Evolutionary conservation across 2,113 vertebrate genomes (phyloP).

Genomic region (Tupaia chinensis): DNA sequence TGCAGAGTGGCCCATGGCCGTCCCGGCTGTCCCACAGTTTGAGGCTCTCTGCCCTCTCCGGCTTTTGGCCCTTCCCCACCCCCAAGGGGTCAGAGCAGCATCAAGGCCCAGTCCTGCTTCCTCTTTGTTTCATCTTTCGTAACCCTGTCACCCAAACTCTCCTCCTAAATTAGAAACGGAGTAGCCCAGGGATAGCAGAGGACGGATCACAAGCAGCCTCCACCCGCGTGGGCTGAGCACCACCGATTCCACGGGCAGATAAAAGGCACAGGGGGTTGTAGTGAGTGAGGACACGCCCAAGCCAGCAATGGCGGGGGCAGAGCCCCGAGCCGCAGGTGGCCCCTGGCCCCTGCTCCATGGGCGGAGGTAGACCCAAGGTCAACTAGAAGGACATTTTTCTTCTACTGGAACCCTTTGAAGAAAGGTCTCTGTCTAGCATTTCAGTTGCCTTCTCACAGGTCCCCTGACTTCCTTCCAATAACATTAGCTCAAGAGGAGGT

Average conservation of each 20-base stretch:
- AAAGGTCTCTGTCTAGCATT: rapidly evolving
- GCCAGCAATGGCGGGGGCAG: rapidly evolving
- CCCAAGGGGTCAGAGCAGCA: not conserved
- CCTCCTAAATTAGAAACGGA: not conserved
- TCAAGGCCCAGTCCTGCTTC: not conserved
- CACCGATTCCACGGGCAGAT: not conserved
- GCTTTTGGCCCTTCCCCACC: not conserved
- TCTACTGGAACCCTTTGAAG: not conserved
- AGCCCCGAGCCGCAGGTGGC: rapidly evolving
- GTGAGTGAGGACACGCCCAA: not conserved
- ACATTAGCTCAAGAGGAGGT: not conserved
- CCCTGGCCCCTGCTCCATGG: not conserved
- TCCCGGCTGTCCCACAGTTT: rapidly evolving
- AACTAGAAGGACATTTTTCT: not conserved
- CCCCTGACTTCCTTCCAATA: constrained; percentile 36
- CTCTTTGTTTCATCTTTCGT: not conserved
- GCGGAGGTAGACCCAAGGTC: too few species aligned
- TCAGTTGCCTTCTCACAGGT: not conserved
- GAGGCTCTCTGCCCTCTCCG: not conserved
- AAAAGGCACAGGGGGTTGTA: not conserved
- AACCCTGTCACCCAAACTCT: rapidly evolving
- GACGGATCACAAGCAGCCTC: not conserved
- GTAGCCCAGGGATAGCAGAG: not conserved
- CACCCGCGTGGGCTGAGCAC: not conserved
- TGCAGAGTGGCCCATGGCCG: not conserved